Evolutionary conservation across 2,113 vertebrate species (phyloP), one percentile per base, ranked within the genome.

Genomic region (Nycticorax nycticorax): DNA sequence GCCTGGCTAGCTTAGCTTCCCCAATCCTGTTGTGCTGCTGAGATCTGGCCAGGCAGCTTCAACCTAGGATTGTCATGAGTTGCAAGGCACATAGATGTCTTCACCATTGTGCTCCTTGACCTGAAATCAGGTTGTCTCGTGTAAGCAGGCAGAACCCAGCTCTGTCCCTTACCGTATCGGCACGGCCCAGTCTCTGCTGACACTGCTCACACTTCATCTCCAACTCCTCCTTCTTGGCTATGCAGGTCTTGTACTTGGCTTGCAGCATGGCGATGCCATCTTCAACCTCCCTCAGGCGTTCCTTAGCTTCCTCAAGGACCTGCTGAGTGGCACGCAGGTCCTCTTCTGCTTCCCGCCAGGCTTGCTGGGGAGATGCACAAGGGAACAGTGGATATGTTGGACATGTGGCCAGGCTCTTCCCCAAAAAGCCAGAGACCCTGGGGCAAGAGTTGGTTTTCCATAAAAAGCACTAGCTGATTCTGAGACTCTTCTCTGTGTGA

Each of bases 221-320:
- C 76, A 99, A 66, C 59, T 99, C 99, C 5, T 99, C 98, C 88
- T 99, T 99, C 95, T 99, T 99, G 91, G 98, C 71, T n/a, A 98
- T 32, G 81, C 98, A 99, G 55, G 94, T 97, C 32, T 96, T 93
- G n/a, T 99, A 99, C 94, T 98, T 99, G 92, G 97, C 97, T 97
- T 99, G 98, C 91, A 99, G 97, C 1, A 41, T 23, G 33, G 98
- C 96, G 12, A 99, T 98, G 73, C 99, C 98, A 3, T 97, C 95
- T 75, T 99, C 98, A 39, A 98, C 99, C 7, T 94, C 98, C 1
- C 63, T 96, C 73, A 99, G 97, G 83, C 95, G 96, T 10, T 92
- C 85, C 85, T 99, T 99, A 2, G 99, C 99, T 74, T 98, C 97
- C 8, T 99, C 98, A 74, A 99, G 96, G 85, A 98, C 94, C 71